phyloP scores from a whole-genome alignment of 1,140 invertebrate genomes.

The Belonocnema kinseyi region DNA sequence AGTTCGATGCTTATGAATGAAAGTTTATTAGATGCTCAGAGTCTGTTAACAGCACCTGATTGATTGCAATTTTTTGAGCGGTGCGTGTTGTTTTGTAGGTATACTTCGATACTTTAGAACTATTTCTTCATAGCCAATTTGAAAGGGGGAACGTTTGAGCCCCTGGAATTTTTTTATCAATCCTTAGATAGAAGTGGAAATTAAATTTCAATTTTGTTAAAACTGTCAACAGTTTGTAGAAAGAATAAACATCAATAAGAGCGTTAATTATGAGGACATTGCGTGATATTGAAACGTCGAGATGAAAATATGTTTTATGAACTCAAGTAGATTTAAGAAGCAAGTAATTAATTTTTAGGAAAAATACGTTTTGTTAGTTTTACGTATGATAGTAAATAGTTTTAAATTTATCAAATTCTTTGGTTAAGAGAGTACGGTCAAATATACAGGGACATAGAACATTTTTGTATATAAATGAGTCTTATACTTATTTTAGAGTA shows the following conservation, averaged over 20 bases:
- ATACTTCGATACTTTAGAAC: not conserved
- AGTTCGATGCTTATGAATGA: slow-evolving; percentile 68
- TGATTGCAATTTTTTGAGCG: slow-evolving; percentile 50
- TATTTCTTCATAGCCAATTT: slow-evolving; percentile 7
- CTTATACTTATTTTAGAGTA: not conserved
- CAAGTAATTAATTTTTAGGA: too few species aligned
- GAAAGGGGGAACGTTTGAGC: not conserved
- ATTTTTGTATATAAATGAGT: not conserved
- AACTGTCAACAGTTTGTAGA: not conserved
- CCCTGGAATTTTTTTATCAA: not conserved
- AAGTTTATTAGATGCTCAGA: slow-evolving; percentile 69
- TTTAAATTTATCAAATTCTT: too few species aligned
- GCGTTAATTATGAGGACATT: not conserved
- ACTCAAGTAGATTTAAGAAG: not conserved
- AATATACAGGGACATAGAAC: too few species aligned
- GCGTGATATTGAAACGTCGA: not conserved
- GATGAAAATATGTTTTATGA: not conserved
- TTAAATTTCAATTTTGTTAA: not conserved
- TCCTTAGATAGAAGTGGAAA: not conserved
- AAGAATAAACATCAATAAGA: not conserved
- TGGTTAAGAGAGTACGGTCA: too few species aligned
- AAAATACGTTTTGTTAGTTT: too few species aligned
- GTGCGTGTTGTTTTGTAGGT: not conserved
- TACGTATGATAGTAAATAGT: too few species aligned
- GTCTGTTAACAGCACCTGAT: slow-evolving; percentile 66